Percentiles rank a stretch among this genome's conserved stretches.
Conservation (phyloP, 1,140 invertebrate species). For the Megalonaias nervosa region DNA sequence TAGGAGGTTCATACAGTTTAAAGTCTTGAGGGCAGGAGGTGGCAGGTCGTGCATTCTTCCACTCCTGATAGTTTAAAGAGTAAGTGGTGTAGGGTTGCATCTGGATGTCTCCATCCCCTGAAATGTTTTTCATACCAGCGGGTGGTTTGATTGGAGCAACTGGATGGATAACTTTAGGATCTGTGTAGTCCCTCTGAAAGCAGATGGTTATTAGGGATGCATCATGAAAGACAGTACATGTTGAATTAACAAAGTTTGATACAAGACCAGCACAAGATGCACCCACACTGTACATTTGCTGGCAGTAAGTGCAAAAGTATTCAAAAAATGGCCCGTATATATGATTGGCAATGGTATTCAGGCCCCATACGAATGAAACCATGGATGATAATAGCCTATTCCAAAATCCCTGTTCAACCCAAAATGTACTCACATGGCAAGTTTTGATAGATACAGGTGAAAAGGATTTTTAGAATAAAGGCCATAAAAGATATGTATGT, state of each 20-base stretch:
- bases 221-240: background rate
- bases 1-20: constrained; percentile 25
- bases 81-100: constrained; percentile 10
- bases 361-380: too few relatives aligned
- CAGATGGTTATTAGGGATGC: constrained; percentile 13
- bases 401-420: too few relatives aligned
- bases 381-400: too few relatives aligned
- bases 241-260: background rate
- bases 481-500: too few relatives aligned
- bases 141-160: constrained; percentile 2
- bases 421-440: too few relatives aligned
- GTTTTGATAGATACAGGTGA: too few relatives aligned
- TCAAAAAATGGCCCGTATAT: too few relatives aligned
- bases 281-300: background rate
- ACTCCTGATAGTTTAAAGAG: constrained; percentile 16
- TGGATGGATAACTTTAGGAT: constrained; percentile 10
- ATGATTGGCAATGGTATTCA: too few relatives aligned
- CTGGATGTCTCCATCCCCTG: background rate
- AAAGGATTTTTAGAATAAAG: too few relatives aligned
- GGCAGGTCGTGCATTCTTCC: background rate
- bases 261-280: background rate
- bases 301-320: too few relatives aligned
- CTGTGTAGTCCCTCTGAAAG: constrained; percentile 1
- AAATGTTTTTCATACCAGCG: background rate
- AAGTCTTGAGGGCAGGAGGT: constrained; percentile 16